Conservation (phyloP, 2,113 vertebrate genomes). For the Triplophysa tibetana region DNA sequence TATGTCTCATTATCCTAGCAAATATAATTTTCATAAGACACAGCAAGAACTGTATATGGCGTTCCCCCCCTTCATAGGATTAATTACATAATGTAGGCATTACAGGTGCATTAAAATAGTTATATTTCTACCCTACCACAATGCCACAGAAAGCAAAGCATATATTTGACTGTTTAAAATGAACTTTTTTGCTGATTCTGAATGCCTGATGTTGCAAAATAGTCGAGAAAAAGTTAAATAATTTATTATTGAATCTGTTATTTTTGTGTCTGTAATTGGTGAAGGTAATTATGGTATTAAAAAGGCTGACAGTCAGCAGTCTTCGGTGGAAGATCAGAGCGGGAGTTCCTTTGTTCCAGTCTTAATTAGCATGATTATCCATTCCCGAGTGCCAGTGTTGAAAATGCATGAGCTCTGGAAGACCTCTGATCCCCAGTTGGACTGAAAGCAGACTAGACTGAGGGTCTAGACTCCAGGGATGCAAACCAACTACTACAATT, state of each 20-base stretch:
- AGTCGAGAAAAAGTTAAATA: slow-evolving; percentile 36
- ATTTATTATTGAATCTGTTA: slow-evolving; percentile 38
- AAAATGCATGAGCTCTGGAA: slow-evolving; percentile 35
- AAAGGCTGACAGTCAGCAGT: slow-evolving; percentile 68
- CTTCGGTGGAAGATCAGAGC: slow-evolving; percentile 61
- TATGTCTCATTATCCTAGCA: neutral
- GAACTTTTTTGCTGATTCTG: slow-evolving; percentile 9
- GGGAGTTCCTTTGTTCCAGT: slow-evolving; percentile 61
- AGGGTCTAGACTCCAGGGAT: neutral
- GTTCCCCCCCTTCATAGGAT: slow-evolving; percentile 58
- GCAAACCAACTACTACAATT: neutral
- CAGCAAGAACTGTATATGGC: slow-evolving; percentile 33
- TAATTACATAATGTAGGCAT: slow-evolving; percentile 56
- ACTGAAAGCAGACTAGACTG: slow-evolving; percentile 1
- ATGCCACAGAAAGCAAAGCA: neutral
- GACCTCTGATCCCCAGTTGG: slow-evolving; percentile 6
- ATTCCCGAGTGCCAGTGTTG: slow-evolving; percentile 6
- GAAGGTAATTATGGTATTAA: slow-evolving; percentile 64
- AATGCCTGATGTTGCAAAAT: slow-evolving; percentile 45
- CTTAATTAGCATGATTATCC: slow-evolving; percentile 63
- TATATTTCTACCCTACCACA: neutral
- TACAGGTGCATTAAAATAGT: neutral
- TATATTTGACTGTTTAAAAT: neutral
- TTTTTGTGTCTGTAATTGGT: slow-evolving; percentile 51
- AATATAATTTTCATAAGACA: neutral